Conservation (phyloP, 1,140 invertebrate genomes). For the Helicoverpa zea region DNA sequence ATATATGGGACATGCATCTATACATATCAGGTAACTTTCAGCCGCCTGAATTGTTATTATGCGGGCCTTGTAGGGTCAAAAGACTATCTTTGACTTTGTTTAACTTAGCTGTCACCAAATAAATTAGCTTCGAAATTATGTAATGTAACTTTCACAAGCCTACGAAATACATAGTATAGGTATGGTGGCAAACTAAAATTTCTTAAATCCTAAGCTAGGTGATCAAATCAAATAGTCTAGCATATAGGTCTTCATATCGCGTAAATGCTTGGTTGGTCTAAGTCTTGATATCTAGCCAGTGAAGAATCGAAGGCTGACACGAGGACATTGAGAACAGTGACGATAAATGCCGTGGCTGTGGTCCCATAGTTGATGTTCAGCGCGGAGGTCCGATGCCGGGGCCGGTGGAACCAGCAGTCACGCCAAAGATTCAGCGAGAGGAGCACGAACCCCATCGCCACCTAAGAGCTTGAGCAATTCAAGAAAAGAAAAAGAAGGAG, state of each 20-base stretch:
- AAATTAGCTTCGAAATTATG: too few relatives aligned
- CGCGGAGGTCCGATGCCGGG: slow-evolving; percentile 90
- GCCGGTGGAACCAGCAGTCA: slow-evolving; percentile 91
- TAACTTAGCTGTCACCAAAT: too few relatives aligned
- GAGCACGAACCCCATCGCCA: slow-evolving; percentile 89
- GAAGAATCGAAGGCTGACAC: slow-evolving; percentile 93
- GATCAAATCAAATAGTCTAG: too few relatives aligned
- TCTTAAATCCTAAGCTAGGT: too few relatives aligned
- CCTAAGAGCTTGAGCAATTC: slow-evolving; percentile 64
- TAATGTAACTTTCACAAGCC: too few relatives aligned
- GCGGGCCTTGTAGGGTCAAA: not conserved
- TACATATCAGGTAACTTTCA: too few relatives aligned
- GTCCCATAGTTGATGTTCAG: slow-evolving; percentile 91
- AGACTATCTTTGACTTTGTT: not conserved
- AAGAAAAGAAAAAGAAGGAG: not conserved
- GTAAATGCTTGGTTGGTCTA: slow-evolving; percentile 65
- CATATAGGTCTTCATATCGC: too few relatives aligned
- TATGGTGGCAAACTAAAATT: too few relatives aligned
- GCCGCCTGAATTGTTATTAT: not conserved
- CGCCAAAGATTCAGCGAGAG: slow-evolving; percentile 91
- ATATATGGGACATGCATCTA: too few relatives aligned
- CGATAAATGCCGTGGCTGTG: slow-evolving; percentile 90
- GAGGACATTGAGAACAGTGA: slow-evolving; percentile 92
- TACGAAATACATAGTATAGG: too few relatives aligned
- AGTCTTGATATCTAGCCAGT: slow-evolving; percentile 85